Evolutionary conservation across 2,888 invertebrate species (phyloP).

Genomic region (Andrena trimmerana): DNA sequence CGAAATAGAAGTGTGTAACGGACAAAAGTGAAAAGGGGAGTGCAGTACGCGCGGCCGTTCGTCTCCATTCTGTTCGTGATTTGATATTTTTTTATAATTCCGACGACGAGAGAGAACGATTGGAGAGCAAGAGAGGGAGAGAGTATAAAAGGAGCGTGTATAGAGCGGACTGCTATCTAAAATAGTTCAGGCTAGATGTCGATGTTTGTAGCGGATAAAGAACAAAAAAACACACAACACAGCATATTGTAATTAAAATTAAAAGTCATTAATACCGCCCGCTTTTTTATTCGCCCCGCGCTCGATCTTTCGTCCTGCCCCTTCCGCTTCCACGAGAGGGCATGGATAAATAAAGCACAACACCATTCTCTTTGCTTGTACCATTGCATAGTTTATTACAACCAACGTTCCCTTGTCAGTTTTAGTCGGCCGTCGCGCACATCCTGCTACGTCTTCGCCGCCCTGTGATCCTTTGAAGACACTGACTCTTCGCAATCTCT

Average conservation of each 20-base stretch:
- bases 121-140: slow-evolving; percentile 37
- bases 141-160: slow-evolving; percentile 73
- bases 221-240: slow-evolving; percentile 78
- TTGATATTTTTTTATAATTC: slow-evolving; percentile 82
- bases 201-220: slow-evolving; percentile 84
- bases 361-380: neutral
- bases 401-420: neutral
- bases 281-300: slow-evolving; percentile 58
- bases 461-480: neutral
- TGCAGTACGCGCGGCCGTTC: slow-evolving; percentile 61
- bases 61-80: slow-evolving; percentile 79
- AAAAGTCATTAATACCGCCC: slow-evolving; percentile 80
- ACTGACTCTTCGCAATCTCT: slow-evolving; percentile 74
- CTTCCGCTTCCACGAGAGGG: neutral
- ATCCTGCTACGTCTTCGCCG: neutral
- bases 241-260: slow-evolving; percentile 84
- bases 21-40: slow-evolving; percentile 18
- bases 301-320: neutral
- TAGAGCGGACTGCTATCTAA: slow-evolving; percentile 83
- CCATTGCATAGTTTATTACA: neutral
- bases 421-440: neutral
- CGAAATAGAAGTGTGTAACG: slow-evolving; percentile 5
- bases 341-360: neutral
- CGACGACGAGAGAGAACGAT: slow-evolving; percentile 61
- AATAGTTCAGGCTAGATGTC: slow-evolving; percentile 85